These are phyloP conservation scores for Phrynocephalus guinanensis DNA, from an alignment of 2,797 vertebrate genomes.

Conservation along the genomic window DNA sequence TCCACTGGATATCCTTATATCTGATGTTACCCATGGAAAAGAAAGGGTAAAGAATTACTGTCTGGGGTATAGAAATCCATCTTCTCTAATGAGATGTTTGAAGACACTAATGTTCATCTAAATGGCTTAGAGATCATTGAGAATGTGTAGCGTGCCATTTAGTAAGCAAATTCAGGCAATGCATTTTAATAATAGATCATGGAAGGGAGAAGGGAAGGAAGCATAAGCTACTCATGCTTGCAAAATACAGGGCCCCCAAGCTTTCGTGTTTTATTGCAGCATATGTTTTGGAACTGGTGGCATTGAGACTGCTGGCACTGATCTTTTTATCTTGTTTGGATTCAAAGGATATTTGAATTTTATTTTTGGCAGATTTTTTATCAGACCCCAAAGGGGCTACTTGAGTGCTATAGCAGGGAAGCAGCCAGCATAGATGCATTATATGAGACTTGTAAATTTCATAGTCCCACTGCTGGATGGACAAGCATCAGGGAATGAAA, in stretches of 20 bases:
- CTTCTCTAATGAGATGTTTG: conserved; percentile 52
- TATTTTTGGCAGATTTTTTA: conserved; percentile 72
- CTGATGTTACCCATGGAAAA: conserved; percentile 29
- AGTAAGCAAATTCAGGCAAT: conserved; percentile 67
- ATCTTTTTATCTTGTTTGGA: conserved; percentile 73
- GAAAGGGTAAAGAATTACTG: conserved; percentile 40
- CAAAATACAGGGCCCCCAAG: conserved; percentile 66
- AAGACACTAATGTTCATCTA: conserved; percentile 50
- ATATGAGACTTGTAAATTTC: conserved; percentile 55
- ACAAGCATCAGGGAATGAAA: conserved; percentile 62
- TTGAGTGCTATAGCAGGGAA: conserved; percentile 66
- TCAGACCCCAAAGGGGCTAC: conserved; percentile 68
- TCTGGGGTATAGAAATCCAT: conserved; percentile 57
- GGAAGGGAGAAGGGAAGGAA: conserved; percentile 64
- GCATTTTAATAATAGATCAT: conserved; percentile 71
- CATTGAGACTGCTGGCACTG: conserved; percentile 67
- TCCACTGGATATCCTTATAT: neutral
- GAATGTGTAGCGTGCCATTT: conserved; percentile 66
- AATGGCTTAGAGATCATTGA: conserved; percentile 67
- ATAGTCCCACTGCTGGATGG: conserved; percentile 47
- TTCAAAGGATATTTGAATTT: conserved; percentile 74
- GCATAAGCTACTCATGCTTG: conserved; percentile 68
- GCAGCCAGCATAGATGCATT: conserved; percentile 64
- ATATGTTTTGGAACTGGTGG: conserved; percentile 69
- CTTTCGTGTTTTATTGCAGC: conserved; percentile 75